phyloP scores from a whole-genome alignment of 2,797 vertebrate species.

The Enteromius fasciolatus region DNA sequence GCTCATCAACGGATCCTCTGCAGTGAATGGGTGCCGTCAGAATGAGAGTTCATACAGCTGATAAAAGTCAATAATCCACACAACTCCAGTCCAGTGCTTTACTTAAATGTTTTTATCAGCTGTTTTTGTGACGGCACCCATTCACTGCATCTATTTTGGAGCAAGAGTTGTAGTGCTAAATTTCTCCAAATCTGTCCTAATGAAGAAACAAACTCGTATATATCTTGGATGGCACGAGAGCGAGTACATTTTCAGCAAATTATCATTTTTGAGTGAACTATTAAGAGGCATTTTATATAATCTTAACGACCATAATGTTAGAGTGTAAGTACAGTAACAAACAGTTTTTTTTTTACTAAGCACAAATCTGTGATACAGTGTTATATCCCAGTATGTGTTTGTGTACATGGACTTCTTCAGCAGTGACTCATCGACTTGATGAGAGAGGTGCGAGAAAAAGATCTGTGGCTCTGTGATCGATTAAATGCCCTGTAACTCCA shows the following conservation, averaged over 20 bases:
- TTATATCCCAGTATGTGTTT: constrained; percentile 15
- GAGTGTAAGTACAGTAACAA: neutral
- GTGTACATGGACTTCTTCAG: constrained; percentile 7
- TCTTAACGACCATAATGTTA: too few species aligned
- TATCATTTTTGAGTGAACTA: neutral
- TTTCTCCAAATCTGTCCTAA: neutral
- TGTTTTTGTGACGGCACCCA: neutral
- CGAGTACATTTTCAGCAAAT: neutral
- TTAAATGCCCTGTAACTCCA: constrained; percentile 29
- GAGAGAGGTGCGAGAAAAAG: constrained; percentile 20
- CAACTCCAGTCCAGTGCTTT: neutral
- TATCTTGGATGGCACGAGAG: neutral
- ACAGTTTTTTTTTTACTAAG: neutral
- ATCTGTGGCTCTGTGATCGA: constrained; percentile 22
- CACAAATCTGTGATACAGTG: neutral
- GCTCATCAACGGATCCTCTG: neutral
- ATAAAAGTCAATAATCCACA: neutral
- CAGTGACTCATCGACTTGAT: constrained; percentile 20
- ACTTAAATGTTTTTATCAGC: neutral
- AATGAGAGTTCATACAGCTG: neutral
- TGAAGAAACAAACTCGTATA: neutral
- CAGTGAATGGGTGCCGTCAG: neutral
- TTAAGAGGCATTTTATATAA: neutral
- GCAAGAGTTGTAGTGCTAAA: neutral
- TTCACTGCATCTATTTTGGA: neutral